Conservation (phyloP, 2,113 vertebrate species). For the Saguinus imperator region DNA sequence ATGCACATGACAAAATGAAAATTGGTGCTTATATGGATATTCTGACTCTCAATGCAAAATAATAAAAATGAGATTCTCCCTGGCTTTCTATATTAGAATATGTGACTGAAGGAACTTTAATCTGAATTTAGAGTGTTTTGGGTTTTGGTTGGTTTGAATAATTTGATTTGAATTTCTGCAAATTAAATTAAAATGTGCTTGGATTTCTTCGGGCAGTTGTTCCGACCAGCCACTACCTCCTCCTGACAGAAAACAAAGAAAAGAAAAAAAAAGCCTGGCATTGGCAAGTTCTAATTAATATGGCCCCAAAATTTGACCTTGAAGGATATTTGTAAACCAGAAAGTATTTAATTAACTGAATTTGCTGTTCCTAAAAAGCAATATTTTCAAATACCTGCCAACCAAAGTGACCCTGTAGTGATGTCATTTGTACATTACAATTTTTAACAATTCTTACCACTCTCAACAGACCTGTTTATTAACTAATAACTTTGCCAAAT, state of each 20-base stretch:
- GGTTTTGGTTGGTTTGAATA: background rate
- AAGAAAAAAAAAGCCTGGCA: background rate
- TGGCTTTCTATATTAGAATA: background rate
- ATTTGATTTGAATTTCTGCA: background rate
- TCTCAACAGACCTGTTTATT: conserved; percentile 70
- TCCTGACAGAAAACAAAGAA: background rate
- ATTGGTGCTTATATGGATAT: conserved; percentile 59
- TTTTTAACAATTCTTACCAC: conserved; percentile 82
- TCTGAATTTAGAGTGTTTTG: background rate
- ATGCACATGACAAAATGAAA: conserved; percentile 49
- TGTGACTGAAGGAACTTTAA: background rate
- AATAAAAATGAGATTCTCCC: background rate
- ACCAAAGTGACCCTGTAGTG: conserved; percentile 72
- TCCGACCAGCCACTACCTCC: background rate
- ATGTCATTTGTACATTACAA: conserved; percentile 77
- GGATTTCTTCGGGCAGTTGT: background rate
- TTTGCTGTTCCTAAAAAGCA: conserved; percentile 78
- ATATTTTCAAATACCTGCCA: conserved; percentile 82
- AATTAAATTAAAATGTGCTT: conserved; percentile 43
- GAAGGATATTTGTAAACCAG: conserved; percentile 48
- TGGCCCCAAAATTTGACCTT: conserved; percentile 53
- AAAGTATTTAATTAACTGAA: conserved; percentile 10
- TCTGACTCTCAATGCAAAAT: conserved; percentile 43
- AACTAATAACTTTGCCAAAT: conserved; percentile 82
- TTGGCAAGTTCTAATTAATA: conserved; percentile 15